A percentile compares a stretch with the other conserved stretches of the same genome.
These are phyloP conservation scores for Cotesia glomerata DNA, from an alignment of 1,140 invertebrate species.

Conservation along the genomic window DNA sequence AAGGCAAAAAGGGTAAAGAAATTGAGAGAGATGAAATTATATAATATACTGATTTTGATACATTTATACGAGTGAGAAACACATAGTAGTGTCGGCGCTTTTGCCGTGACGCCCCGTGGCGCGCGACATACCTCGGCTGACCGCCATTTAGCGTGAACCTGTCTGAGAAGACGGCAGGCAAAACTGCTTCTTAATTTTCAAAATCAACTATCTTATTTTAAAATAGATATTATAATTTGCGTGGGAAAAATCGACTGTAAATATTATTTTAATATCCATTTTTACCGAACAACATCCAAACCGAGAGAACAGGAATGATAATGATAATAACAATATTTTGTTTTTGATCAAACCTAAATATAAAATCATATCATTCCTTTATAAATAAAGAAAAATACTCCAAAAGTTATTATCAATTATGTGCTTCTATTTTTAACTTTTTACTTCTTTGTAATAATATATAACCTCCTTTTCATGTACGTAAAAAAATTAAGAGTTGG, in stretches of 20 bases:
- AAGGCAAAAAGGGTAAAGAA: conserved; percentile 35
- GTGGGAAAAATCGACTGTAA: conserved; percentile 12
- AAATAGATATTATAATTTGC: conserved; percentile 18
- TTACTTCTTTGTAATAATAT: background rate
- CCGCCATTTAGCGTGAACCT: conserved; percentile 56
- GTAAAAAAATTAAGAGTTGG: conserved; percentile 45
- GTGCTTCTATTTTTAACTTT: background rate
- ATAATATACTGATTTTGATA: conserved; percentile 19
- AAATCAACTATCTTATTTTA: conserved; percentile 11
- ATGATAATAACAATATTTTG: no score
- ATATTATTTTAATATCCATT: background rate
- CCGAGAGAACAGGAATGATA: no score
- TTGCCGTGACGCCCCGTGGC: conserved; percentile 50
- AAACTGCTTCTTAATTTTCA: conserved; percentile 32
- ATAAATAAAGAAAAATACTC: no score
- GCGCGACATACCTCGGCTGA: conserved; percentile 53
- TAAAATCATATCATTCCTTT: no score
- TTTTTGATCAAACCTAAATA: no score
- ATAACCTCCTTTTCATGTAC: background rate
- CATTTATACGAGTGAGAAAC: conserved; percentile 21
- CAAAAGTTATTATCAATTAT: no score
- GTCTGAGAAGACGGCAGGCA: conserved; percentile 33
- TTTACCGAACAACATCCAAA: background rate
- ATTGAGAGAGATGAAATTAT: conserved; percentile 18
- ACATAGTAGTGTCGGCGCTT: conserved; percentile 44